Conservation (phyloP, 2,113 vertebrate species). For the Poeciliopsis occidentalis region DNA sequence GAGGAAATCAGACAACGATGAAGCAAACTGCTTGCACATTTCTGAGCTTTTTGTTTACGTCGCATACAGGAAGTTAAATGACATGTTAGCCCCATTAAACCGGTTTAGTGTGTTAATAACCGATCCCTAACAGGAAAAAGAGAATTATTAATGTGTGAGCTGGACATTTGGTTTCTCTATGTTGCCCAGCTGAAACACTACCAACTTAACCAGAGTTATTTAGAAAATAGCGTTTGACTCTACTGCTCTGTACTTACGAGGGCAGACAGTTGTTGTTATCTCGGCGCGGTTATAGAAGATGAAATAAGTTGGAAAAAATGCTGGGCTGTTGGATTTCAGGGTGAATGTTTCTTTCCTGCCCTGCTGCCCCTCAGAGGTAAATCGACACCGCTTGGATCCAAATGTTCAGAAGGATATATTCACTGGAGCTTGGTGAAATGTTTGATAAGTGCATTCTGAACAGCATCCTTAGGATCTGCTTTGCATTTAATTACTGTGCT, state of each 20-base stretch:
- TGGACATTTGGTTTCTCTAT: conserved; percentile 18
- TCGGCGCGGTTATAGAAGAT: conserved; percentile 37
- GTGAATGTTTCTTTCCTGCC: conserved; percentile 63
- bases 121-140: neutral
- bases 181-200: neutral
- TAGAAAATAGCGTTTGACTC: conserved; percentile 43
- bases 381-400: conserved; percentile 61
- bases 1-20: neutral
- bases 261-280: conserved; percentile 11
- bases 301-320: conserved; percentile 42
- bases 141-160: conserved; percentile 8
- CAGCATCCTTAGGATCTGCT: neutral
- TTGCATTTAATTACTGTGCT: neutral
- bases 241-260: conserved; percentile 27
- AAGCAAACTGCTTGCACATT: neutral
- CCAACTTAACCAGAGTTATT: conserved; percentile 29
- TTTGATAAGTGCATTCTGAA: conserved; percentile 23
- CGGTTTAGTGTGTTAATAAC: conserved; percentile 15
- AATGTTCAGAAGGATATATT: conserved; percentile 66
- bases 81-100: neutral
- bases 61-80: neutral
- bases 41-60: neutral
- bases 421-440: conserved; percentile 40
- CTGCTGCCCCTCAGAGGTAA: conserved; percentile 48
- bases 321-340: conserved; percentile 47